Evolutionary conservation across 2,888 invertebrate genomes (phyloP).

Genomic region (Lasioglossum pauxillum): DNA sequence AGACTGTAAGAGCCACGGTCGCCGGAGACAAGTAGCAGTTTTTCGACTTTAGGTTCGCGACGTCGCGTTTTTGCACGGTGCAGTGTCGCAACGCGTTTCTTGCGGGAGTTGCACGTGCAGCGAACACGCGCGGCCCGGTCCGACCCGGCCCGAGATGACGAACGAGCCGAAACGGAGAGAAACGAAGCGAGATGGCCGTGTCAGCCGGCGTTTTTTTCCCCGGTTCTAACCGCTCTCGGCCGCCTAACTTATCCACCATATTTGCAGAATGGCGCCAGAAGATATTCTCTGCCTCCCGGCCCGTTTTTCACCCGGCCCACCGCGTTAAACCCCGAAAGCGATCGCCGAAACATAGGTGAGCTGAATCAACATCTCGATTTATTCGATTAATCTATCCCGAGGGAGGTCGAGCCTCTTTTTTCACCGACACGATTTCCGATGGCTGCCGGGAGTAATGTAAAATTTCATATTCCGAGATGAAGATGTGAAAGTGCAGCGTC

Average conservation of each 20-base stretch:
- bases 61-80: constrained; percentile 19
- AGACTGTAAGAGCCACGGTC: neutral
- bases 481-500: neutral
- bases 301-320: neutral
- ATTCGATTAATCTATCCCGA: constrained; percentile 1
- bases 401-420: neutral
- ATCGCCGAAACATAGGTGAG: constrained; percentile 19
- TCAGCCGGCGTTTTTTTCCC: constrained; percentile 18
- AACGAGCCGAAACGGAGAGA: constrained; percentile 34
- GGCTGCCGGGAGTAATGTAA: neutral
- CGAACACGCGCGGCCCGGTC: neutral
- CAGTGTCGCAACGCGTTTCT: constrained; percentile 31
- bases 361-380: neutral
- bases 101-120: constrained; percentile 5
- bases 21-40: neutral
- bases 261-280: constrained; percentile 59
- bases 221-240: constrained; percentile 1
- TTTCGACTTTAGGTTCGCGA: neutral
- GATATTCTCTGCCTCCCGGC: neutral
- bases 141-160: constrained; percentile 24
- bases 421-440: neutral
- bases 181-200: neutral
- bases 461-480: neutral
- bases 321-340: neutral
- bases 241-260: constrained; percentile 41